Evolutionary conservation across 2,797 vertebrate species (phyloP), one percentile per base, ranked within the genome.

Genomic region (Esox lucius): DNA sequence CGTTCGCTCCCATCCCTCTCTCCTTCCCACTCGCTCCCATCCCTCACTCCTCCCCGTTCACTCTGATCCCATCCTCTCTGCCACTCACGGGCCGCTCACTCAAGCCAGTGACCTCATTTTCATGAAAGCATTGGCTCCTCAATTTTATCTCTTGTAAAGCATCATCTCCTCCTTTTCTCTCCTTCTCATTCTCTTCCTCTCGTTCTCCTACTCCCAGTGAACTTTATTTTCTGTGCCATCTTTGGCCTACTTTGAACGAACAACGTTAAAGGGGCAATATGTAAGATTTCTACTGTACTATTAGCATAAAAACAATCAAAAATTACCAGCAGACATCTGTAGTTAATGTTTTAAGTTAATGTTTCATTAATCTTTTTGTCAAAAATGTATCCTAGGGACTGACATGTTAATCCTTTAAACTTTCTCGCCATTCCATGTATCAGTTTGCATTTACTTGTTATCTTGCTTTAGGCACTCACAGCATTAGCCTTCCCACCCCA

Each of bases 91-190:
- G 42, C 53, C 53, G 71, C 48, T 71, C 75, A 75, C 62, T 83
- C 80, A 72, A 11, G 71, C 28, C 49, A 73, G 48, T 78, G 80
- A 84, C 85, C 86, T 83, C 80, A 75, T 78, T 88, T 76, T 80
- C 22, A 61, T 46, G 61, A 59, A 68, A 24, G 33, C 35, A 22
- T 19, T 33, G 39, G 70, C 42, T 73, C 72, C 73, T 79, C 75
- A 68, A 74, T 82, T 42, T 81, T 49, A 16, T 70, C 74, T 72
- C 79, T 81, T 78, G 80, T 81, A 80, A 76, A 61, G 70, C 67
- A 64, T 78, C 70, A 59, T 62, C 64, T 49, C 22, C 9, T 19
- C 11, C 4, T 24, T 5, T 33, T 53, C 51, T 33, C 48, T 19
- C 31, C 49, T 24, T 51, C 42, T 42, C 15, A 2, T 31, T 8